These are phyloP conservation scores for Gastracanthus pulcherrimus DNA, from an alignment of 2,888 invertebrate species.

Conservation along the genomic window DNA sequence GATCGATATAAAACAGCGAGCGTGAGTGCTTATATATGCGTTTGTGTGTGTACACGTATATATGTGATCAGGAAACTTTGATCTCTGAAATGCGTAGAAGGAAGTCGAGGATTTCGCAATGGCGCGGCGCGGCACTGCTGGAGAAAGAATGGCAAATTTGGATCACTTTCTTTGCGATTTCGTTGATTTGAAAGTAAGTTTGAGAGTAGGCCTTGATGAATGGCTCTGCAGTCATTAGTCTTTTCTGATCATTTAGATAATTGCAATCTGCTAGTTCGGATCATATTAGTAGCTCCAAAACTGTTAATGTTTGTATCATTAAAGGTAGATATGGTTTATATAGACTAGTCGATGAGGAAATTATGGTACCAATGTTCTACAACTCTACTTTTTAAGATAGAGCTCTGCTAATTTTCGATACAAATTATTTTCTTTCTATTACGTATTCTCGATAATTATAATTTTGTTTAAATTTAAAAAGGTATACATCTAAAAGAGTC, in stretches of 20 bases:
- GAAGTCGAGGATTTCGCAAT: conserved; percentile 31
- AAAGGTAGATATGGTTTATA: neutral
- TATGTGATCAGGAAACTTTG: conserved; percentile 20
- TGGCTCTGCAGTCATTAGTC: neutral
- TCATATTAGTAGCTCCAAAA: neutral
- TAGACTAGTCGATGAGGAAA: neutral
- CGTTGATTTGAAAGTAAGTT: neutral
- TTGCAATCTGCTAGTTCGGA: neutral
- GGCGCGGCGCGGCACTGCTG: neutral
- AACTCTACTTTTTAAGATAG: too few relatives aligned
- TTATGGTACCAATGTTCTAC: too few relatives aligned
- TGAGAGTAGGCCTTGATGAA: neutral
- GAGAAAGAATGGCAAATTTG: too few relatives aligned
- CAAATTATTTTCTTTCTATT: too few relatives aligned
- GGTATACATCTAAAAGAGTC: too few relatives aligned
- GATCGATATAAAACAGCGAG: conserved; percentile 35
- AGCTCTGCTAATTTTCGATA: too few relatives aligned
- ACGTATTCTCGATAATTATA: too few relatives aligned
- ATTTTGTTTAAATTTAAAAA: too few relatives aligned
- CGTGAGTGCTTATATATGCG: too few relatives aligned
- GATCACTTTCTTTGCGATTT: conserved; percentile 2
- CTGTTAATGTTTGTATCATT: neutral
- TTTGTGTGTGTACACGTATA: neutral
- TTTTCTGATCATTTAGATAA: neutral
- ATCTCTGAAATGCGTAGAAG: conserved; percentile 7